A percentile compares a stretch with the other conserved stretches of the same genome.
Evolutionary conservation across 2,888 invertebrate species (phyloP).

Genomic region (Drosophila anceps): DNA sequence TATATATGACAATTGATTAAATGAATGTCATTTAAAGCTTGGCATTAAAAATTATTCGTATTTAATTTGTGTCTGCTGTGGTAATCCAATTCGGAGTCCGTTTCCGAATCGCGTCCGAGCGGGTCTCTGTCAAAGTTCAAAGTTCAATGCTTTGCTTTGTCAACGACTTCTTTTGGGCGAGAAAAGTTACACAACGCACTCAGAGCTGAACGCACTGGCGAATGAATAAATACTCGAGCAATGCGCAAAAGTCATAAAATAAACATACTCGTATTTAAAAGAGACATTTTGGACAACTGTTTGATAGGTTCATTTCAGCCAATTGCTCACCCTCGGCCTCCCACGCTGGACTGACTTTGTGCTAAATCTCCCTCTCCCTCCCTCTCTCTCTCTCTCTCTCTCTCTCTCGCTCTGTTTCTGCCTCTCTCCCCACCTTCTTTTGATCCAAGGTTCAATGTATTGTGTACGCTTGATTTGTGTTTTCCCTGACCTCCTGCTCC

Average conservation of each 20-base stretch:
- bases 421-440: neutral
- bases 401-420: neutral
- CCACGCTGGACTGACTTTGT: neutral
- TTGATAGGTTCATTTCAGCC: constrained; percentile 78
- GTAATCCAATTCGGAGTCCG: constrained; percentile 12
- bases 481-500: neutral
- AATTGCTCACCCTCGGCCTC: constrained; percentile 28
- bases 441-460: constrained; percentile 65
- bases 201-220: constrained; percentile 34
- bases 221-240: constrained; percentile 75
- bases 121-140: constrained; percentile 67
- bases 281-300: constrained; percentile 80
- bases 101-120: constrained; percentile 18
- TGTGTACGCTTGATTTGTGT: constrained; percentile 57
- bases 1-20: constrained; percentile 20
- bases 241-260: constrained; percentile 71
- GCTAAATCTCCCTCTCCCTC: neutral
- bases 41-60: constrained; percentile 20
- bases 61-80: constrained; percentile 8
- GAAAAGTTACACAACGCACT: constrained; percentile 76
- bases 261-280: constrained; percentile 79
- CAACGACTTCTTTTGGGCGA: constrained; percentile 58
- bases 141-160: constrained; percentile 72
- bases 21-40: constrained; percentile 11
- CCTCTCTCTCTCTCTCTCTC: neutral